Percentiles rank a stretch among this genome's conserved stretches.
Evolutionary conservation across 2,797 vertebrate species (phyloP).

Genomic region (Urosaurus nigricauda): DNA sequence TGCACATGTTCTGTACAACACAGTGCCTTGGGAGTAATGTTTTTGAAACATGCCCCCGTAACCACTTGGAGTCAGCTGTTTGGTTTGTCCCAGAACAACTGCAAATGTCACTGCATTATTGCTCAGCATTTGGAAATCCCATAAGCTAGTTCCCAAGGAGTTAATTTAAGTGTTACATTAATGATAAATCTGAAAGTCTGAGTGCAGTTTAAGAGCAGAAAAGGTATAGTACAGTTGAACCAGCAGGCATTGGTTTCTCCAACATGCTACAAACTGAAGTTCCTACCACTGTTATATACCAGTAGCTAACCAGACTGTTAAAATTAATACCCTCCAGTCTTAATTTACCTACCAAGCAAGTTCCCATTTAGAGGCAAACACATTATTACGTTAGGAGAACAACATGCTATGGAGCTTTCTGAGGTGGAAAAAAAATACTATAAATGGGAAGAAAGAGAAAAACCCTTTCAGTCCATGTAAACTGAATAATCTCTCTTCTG

Average conservation of each 20-base stretch:
- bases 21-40: background rate
- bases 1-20: background rate
- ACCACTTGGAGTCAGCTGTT: slow-evolving; percentile 5
- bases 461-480: background rate
- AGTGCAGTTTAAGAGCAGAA: slow-evolving; percentile 26
- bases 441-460: slow-evolving; percentile 13
- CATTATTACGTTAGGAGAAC: slow-evolving; percentile 35
- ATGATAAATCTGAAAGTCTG: slow-evolving; percentile 39
- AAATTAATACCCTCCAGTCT: slow-evolving; percentile 35
- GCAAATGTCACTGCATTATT: slow-evolving; percentile 46
- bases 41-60: slow-evolving; percentile 3
- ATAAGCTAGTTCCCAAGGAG: slow-evolving; percentile 49
- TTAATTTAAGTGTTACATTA: slow-evolving; percentile 47
- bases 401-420: slow-evolving; percentile 8
- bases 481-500: slow-evolving; percentile 23
- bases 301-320: slow-evolving; percentile 27
- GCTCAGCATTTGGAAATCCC: slow-evolving; percentile 49
- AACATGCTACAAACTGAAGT: slow-evolving; percentile 11
- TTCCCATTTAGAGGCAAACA: slow-evolving; percentile 39
- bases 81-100: slow-evolving; percentile 45
- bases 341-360: slow-evolving; percentile 54
- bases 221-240: slow-evolving; percentile 29
- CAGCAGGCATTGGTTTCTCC: background rate
- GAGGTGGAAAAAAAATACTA: background rate
- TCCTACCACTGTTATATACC: slow-evolving; percentile 41